Base-by-base conservation (phyloP, 2,888 invertebrate genomes). In the Exephanes ischioxanthus region DNA sequence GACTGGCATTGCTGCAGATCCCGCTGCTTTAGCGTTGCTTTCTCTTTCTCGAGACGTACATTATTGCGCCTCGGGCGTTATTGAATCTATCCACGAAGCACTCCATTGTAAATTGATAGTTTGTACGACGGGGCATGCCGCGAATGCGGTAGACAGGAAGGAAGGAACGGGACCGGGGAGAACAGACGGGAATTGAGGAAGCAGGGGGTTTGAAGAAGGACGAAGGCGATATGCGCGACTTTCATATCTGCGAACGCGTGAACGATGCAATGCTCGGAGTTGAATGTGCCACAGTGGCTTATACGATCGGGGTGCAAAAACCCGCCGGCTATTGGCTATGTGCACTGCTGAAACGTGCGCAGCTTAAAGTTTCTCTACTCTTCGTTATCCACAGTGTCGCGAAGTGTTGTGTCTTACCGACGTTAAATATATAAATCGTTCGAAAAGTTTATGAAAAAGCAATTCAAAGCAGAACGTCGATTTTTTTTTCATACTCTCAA, bases 91-190 rank as follows among this genome's bases (percentile, higher is more conserved):
- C 86, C 84, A 80, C 79, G 84, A 86, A 86, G 80, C 89, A 87
- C 87, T 89, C 85, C 80, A 90, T 90, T 90, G 89, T 88, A 89
- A 89, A 90, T 90, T 90, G 90, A 84, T 87, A 89, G 87, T 85
- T 86, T 87, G 85, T 84, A 84, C 86, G 71, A 80, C 14, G 37
- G 55, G 30, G 72, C 72, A 48, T 70, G 53, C 61, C 72, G 83
- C 22, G 75, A 80, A 75, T 78, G 63, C 70, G 58, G 55, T 58
- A 68, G 70, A 71, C 61, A 53, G 75, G 71, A 53, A 19, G 67
- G 5, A 66, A 84, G 82, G 82, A 85, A 41, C 30, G 11, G 68
- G 48, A 66, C 71, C 71, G 80, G 77, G 77, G 70, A 79, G 53
- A 80, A 14, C 19, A 53, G 67, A 77, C 70, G 68, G 70, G 68